phyloP scores from a whole-genome alignment of 2,113 vertebrate genomes.

The Nannospalax galili region DNA sequence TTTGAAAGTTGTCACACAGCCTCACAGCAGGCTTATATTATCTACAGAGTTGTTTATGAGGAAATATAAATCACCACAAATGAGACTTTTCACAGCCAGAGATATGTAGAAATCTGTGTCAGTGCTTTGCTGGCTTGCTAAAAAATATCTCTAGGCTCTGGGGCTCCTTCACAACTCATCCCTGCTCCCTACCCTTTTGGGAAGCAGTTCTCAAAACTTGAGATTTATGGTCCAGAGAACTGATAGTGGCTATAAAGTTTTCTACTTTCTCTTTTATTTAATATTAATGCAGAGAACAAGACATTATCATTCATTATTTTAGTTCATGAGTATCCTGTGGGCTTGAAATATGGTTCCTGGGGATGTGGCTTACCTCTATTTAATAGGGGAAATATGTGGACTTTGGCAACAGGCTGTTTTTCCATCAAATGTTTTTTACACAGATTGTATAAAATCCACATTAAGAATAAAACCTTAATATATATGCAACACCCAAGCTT shows the following conservation, averaged over 20 bases:
- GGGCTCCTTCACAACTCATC: conserved; percentile 63
- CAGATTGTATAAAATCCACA: conserved; percentile 47
- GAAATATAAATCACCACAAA: conserved; percentile 73
- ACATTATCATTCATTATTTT: conserved; percentile 80
- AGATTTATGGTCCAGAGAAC: conserved; percentile 74
- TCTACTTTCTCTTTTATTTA: conserved; percentile 75
- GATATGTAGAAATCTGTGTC: conserved; percentile 74
- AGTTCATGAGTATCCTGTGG: conserved; percentile 69
- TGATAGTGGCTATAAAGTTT: conserved; percentile 79
- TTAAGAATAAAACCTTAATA: conserved; percentile 56
- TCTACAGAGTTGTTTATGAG: conserved; percentile 77
- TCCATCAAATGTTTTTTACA: conserved; percentile 56
- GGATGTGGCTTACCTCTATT: conserved; percentile 56
- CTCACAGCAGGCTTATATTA: conserved; percentile 75
- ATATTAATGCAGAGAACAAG: conserved; percentile 73
- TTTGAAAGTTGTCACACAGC: conserved; percentile 73
- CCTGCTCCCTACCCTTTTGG: conserved; percentile 54
- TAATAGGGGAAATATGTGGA: conserved; percentile 70
- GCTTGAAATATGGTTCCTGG: conserved; percentile 64
- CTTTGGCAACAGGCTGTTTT: conserved; percentile 63
- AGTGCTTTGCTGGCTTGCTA: conserved; percentile 72
- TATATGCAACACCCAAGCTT: conserved; percentile 50
- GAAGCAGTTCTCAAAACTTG: conserved; percentile 77
- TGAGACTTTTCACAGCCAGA: conserved; percentile 77
- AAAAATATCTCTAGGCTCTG: conserved; percentile 78